phyloP scores from a whole-genome alignment of 2,888 invertebrate genomes.

The Eupithecia centaureata region DNA sequence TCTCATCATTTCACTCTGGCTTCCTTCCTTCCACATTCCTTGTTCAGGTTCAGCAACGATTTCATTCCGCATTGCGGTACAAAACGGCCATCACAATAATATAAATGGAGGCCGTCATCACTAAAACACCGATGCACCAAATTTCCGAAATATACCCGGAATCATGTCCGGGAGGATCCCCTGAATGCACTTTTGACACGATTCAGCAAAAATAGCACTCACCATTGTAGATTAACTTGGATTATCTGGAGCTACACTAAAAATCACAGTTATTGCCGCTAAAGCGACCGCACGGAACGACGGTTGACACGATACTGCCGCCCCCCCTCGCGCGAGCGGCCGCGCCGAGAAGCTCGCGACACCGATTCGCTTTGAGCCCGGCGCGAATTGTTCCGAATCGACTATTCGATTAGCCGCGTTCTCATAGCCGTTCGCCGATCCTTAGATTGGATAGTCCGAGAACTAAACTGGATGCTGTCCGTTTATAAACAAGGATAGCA shows the following conservation, averaged over 20 bases:
- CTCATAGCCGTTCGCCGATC: constrained; percentile 73
- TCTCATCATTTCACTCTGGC: constrained; percentile 42
- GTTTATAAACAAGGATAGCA: constrained; percentile 66
- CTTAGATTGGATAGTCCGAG: constrained; percentile 51
- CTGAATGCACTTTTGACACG: constrained; percentile 71
- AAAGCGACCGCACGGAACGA: constrained; percentile 83
- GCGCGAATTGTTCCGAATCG: constrained; percentile 77
- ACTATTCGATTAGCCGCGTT: constrained; percentile 75
- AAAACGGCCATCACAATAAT: constrained; percentile 83
- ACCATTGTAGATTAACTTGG: constrained; percentile 85
- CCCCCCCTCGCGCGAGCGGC: constrained; percentile 82
- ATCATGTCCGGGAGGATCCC: constrained; percentile 58
- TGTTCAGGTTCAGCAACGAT: constrained; percentile 55
- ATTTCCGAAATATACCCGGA: constrained; percentile 75
- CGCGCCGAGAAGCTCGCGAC: constrained; percentile 77
- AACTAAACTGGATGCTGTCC: constrained; percentile 58
- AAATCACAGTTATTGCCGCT: constrained; percentile 84
- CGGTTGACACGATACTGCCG: constrained; percentile 85
- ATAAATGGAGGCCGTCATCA: constrained; percentile 83
- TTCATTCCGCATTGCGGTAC: constrained; percentile 83
- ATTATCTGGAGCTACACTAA: constrained; percentile 85
- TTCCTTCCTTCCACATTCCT: constrained; percentile 47
- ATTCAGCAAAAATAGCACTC: constrained; percentile 79
- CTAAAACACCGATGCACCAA: constrained; percentile 80
- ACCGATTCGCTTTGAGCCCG: constrained; percentile 76